Evolutionary conservation across 2,888 invertebrate genomes (phyloP).

Genomic region (Lydus trimaculatus): DNA sequence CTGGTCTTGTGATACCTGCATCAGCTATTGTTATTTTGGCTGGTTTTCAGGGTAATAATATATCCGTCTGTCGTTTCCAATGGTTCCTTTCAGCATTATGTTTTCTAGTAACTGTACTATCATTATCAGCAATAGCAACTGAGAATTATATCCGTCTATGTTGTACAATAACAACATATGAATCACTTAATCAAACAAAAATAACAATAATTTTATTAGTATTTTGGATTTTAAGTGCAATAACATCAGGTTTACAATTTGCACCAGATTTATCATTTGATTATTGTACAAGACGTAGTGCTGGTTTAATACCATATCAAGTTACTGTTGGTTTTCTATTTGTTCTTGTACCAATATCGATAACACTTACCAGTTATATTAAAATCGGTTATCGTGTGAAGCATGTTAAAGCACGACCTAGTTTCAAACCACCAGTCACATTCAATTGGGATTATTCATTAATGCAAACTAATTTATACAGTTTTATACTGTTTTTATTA

Average conservation of each 20-base stretch:
- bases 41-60: conserved; percentile 65
- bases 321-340: conserved; percentile 65
- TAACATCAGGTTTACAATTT: conserved; percentile 69
- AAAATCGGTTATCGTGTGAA: conserved; percentile 63
- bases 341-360: conserved; percentile 66
- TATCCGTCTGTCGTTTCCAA: conserved; percentile 69
- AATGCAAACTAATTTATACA: conserved; percentile 70
- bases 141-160: conserved; percentile 74
- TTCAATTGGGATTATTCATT: conserved; percentile 70
- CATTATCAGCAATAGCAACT: conserved; percentile 68
- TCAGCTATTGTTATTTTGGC: conserved; percentile 75
- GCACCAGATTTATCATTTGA: conserved; percentile 70
- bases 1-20: conserved; percentile 73
- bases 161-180: conserved; percentile 63
- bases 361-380: conserved; percentile 66
- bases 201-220: conserved; percentile 65
- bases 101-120: conserved; percentile 71
- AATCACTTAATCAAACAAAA: conserved; percentile 60
- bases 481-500: conserved; percentile 68
- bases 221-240: conserved; percentile 67
- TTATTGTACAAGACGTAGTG: conserved; percentile 68
- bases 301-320: conserved; percentile 67
- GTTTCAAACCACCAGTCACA: conserved; percentile 69
- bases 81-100: conserved; percentile 73
- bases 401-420: conserved; percentile 63